These are phyloP conservation scores for Oegoconia quadripuncta DNA, from an alignment of 2,888 invertebrate genomes.

Conservation along the genomic window DNA sequence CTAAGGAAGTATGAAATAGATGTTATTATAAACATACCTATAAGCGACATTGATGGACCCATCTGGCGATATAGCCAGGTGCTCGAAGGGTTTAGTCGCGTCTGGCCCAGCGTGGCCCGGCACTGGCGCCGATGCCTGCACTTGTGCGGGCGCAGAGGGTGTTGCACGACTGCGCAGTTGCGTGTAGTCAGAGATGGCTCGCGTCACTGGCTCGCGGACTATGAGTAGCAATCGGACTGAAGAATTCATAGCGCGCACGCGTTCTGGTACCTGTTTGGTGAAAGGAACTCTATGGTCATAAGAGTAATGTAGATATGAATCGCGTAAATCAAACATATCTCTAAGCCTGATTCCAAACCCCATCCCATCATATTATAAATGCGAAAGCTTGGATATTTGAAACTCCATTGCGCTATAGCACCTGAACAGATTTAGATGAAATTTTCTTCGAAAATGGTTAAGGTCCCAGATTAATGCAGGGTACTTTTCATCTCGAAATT, in stretches of 20 bases:
- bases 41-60: constrained; percentile 91
- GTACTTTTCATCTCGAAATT: too few species aligned
- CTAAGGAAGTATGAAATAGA: too few species aligned
- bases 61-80: constrained; percentile 88
- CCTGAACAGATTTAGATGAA: too few species aligned
- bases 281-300: constrained; percentile 8
- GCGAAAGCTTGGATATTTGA: too few species aligned
- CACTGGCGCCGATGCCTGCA: constrained; percentile 34
- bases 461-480: too few species aligned
- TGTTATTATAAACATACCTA: constrained; percentile 46
- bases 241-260: constrained; percentile 96
- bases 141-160: constrained; percentile 81
- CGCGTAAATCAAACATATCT: too few species aligned
- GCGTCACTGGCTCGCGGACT: constrained; percentile 96
- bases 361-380: too few species aligned
- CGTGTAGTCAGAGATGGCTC: constrained; percentile 98
- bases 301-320: too few species aligned
- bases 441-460: too few species aligned
- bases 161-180: constrained; percentile 92
- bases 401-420: too few species aligned
- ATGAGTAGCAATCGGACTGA: constrained; percentile 94
- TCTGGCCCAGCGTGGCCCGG: constrained; percentile 55
- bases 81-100: constrained; percentile 85
- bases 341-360: too few species aligned
- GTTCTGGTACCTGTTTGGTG: constrained; percentile 87